Evolutionary conservation across 2,888 invertebrate species (phyloP), one percentile per base, ranked within the genome.

Genomic region (Petrolisthes cinctipes): DNA sequence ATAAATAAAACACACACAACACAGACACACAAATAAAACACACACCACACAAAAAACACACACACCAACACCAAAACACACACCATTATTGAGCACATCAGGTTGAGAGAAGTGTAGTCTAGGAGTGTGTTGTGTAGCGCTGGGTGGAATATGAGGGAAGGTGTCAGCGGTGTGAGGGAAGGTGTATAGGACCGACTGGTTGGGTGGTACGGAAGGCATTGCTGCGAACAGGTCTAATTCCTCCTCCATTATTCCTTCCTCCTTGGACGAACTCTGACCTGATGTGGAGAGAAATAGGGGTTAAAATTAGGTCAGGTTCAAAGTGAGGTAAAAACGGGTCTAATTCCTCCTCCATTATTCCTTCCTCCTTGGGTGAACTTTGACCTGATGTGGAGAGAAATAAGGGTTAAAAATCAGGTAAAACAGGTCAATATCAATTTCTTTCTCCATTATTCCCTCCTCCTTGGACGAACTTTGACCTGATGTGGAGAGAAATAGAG

Each of bases 71-170:
- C n/a, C 37, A 37, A 37, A 37, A 71, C 20, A 17, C n/a, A 75
- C 84, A 88, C 88, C 89, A 83, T 86, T 88, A 51, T 88, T 86
- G 53, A 86, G 79, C 6, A 86, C 76, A 54, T 90, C 89, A 14
- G 90, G 85, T 54, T 87, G 88, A 37, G 90, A 86, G 82, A 90
- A 89, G 75, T 90, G 90, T 53, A 90, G 86, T 20, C 88, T 76
- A 4, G 89, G 89, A 17, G 54, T 9, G 1, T 37, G 37, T n/a
- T n/a, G n/a, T n/a, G n/a, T n/a, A n/a, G n/a, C n/a, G n/a, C n/a
- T n/a, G n/a, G n/a, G n/a, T n/a, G n/a, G n/a, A n/a, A n/a, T n/a
- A n/a, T n/a, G n/a, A n/a, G 89, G 89, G 56, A 89, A 89, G 20
- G 23, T 83, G 11, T 82, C 56, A 3, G 89, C 87, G 14, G 88